Conservation (phyloP, 2,888 invertebrate species). For the Girardia tigrina region DNA sequence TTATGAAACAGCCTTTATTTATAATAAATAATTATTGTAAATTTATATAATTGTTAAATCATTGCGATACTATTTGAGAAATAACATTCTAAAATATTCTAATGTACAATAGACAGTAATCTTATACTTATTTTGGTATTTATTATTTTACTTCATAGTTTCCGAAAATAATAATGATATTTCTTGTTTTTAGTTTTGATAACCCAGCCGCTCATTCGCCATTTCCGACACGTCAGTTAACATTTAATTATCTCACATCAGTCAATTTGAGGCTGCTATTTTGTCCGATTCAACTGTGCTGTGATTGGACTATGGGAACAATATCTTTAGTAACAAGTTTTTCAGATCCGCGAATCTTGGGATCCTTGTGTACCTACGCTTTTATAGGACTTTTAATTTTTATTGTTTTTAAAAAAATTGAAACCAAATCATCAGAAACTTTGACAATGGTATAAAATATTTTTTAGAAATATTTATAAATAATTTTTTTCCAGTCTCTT, state of each 20-base stretch:
- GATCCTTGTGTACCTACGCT: slow-evolving; percentile 61
- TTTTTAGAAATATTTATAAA: not conserved
- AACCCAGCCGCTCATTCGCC: slow-evolving; percentile 75
- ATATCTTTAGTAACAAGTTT: slow-evolving; percentile 69
- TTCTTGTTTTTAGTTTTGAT: slow-evolving; percentile 76
- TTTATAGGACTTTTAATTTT: slow-evolving; percentile 45
- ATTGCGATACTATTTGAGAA: too few relatives aligned
- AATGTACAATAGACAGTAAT: too few relatives aligned
- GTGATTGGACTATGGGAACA: slow-evolving; percentile 97
- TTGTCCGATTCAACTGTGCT: slow-evolving; percentile 75
- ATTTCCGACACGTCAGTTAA: slow-evolving; percentile 70
- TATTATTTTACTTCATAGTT: too few relatives aligned
- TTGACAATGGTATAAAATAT: not conserved
- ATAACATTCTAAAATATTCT: too few relatives aligned
- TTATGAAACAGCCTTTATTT: too few relatives aligned
- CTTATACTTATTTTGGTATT: too few relatives aligned
- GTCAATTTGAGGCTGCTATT: slow-evolving; percentile 77
- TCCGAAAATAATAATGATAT: too few relatives aligned
- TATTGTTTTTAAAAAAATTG: slow-evolving; percentile 9
- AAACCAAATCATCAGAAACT: slow-evolving; percentile 2
- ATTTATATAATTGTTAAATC: too few relatives aligned
- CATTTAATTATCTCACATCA: slow-evolving; percentile 78
- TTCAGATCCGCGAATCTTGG: slow-evolving; percentile 66
- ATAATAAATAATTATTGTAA: too few relatives aligned
- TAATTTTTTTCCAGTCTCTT: slow-evolving; percentile 57